These are phyloP conservation scores for Phoebastria nigripes DNA, from an alignment of 2,797 vertebrate genomes.

Conservation along the genomic window DNA sequence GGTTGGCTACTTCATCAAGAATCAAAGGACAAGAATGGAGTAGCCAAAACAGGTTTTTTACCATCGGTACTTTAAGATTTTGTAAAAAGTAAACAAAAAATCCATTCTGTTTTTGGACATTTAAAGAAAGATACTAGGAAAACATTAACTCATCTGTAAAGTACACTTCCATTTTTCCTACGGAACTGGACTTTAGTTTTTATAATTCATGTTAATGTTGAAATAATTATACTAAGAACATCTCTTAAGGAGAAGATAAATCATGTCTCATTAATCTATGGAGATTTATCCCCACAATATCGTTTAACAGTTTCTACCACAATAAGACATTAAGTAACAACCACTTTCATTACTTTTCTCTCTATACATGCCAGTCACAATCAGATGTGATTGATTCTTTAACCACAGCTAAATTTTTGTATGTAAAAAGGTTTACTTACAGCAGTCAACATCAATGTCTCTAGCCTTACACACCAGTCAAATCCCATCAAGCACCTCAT, in stretches of 20 bases:
- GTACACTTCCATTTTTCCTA: neutral
- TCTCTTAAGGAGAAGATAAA: neutral
- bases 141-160: neutral
- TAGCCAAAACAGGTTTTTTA: neutral
- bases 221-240: neutral
- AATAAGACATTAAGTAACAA: neutral
- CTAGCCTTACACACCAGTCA: neutral
- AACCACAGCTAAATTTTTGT: neutral
- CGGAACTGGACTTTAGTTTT: neutral
- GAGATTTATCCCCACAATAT: neutral
- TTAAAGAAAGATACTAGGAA: neutral
- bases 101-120: neutral
- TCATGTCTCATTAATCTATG: neutral
- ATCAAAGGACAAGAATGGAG: neutral
- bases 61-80: neutral
- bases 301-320: neutral
- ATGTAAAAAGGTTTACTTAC: neutral
- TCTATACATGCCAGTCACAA: neutral
- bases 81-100: neutral
- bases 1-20: neutral
- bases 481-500: neutral
- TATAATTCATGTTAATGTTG: neutral
- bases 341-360: neutral
- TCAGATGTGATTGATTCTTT: neutral
- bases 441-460: neutral